Evolutionary conservation across 2,888 invertebrate genomes (phyloP).

Genomic region (Campaea margaritaria): DNA sequence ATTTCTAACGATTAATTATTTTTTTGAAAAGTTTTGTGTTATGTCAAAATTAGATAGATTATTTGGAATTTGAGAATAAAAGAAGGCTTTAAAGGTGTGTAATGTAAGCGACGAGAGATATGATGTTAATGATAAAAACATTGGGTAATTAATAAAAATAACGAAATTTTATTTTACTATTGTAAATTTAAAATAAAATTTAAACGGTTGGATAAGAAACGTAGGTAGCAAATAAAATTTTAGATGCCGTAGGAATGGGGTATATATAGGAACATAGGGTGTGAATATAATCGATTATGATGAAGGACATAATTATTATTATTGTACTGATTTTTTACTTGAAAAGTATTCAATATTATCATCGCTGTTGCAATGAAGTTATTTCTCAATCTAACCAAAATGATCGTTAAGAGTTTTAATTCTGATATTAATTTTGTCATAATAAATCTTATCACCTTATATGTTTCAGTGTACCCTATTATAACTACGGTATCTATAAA

Average conservation of each 20-base stretch:
- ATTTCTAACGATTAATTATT: slow-evolving; percentile 13
- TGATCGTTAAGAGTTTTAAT: too few species aligned
- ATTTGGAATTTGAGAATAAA: slow-evolving; percentile 37
- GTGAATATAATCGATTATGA: not conserved
- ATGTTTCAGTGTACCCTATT: slow-evolving; percentile 3
- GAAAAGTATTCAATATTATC: not conserved
- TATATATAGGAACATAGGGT: not conserved
- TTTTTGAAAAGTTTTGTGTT: not conserved
- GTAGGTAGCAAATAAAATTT: slow-evolving; percentile 75
- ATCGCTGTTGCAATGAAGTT: not conserved
- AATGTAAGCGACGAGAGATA: slow-evolving; percentile 40
- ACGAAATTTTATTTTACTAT: slow-evolving; percentile 61
- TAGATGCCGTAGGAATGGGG: slow-evolving; percentile 3
- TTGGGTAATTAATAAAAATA: slow-evolving; percentile 50
- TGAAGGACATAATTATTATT: too few species aligned
- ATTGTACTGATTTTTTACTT: too few species aligned
- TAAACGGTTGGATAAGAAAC: slow-evolving; percentile 57
- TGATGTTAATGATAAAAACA: slow-evolving; percentile 43
- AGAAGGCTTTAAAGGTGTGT: slow-evolving; percentile 43
- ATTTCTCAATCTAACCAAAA: too few species aligned
- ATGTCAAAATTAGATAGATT: slow-evolving; percentile 42
- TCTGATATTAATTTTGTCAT: too few species aligned
- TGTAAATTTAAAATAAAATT: slow-evolving; percentile 61
- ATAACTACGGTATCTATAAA: slow-evolving; percentile 11
- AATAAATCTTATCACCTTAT: too few species aligned